phyloP scores from a whole-genome alignment of 2,888 invertebrate species.

The Steinernema scapterisci region DNA sequence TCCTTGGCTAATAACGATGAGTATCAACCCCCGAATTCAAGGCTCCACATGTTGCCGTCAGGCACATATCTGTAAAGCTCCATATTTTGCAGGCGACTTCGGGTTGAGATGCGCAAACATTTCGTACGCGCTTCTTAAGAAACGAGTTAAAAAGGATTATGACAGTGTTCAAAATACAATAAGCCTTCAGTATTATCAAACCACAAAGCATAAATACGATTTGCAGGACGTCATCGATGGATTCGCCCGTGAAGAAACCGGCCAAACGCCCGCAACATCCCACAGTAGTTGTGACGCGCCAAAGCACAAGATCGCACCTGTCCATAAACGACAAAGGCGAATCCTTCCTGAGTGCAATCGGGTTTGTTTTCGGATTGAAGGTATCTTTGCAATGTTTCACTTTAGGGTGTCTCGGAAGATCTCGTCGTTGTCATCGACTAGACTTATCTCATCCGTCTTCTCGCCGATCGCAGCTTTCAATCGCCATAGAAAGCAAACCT shows the following conservation, averaged over 20 bases:
- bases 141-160: too few species aligned
- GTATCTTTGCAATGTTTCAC: neutral
- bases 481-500: slow-evolving; percentile 47
- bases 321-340: slow-evolving; percentile 25
- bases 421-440: slow-evolving; percentile 50
- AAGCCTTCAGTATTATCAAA: too few species aligned
- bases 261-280: neutral
- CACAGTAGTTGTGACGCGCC: neutral
- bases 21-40: too few species aligned
- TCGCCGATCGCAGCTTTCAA: slow-evolving; percentile 48
- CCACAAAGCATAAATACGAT: neutral
- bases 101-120: too few species aligned
- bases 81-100: too few species aligned
- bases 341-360: slow-evolving; percentile 29
- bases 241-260: neutral
- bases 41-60: too few species aligned
- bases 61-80: too few species aligned
- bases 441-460: slow-evolving; percentile 35
- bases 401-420: slow-evolving; percentile 55
- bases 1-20: too few species aligned
- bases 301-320: slow-evolving; percentile 5
- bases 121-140: too few species aligned
- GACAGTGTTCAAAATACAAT: too few species aligned
- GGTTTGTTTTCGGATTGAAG: neutral
- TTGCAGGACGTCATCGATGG: slow-evolving; percentile 7